These are phyloP conservation scores for Chalcosyrphus nemorum DNA, from an alignment of 2,888 invertebrate genomes.

Conservation along the genomic window DNA sequence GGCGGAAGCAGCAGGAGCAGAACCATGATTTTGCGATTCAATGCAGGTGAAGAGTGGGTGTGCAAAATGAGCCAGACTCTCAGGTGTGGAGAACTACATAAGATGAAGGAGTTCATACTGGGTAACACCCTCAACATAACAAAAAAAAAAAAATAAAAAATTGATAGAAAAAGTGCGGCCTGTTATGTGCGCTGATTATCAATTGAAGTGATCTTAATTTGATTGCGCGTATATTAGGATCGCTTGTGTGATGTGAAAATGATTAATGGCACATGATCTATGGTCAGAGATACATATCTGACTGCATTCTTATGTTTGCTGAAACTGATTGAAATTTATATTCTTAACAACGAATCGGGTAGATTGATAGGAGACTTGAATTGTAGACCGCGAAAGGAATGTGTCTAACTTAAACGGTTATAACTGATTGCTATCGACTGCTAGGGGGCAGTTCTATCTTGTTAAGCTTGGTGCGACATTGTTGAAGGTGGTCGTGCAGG, in stretches of 20 bases:
- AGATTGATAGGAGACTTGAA: not conserved
- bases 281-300: slow-evolving; percentile 35
- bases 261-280: slow-evolving; percentile 66
- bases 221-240: slow-evolving; percentile 62
- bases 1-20: slow-evolving; percentile 56
- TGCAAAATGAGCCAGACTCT: slow-evolving; percentile 48
- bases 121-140: slow-evolving; percentile 58
- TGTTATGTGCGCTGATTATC: slow-evolving; percentile 64
- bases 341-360: slow-evolving; percentile 26
- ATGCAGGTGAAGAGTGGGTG: slow-evolving; percentile 68
- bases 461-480: no score
- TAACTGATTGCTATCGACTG: no score
- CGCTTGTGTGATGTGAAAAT: slow-evolving; percentile 66
- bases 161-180: slow-evolving; percentile 22
- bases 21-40: slow-evolving; percentile 50
- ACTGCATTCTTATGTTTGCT: slow-evolving; percentile 25
- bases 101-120: slow-evolving; percentile 43
- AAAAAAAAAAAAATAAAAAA: no score
- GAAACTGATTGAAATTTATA: slow-evolving; percentile 20
- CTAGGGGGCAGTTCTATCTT: no score
- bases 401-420: no score
- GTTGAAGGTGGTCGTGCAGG: no score
- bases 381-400: no score
- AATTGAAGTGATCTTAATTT: slow-evolving; percentile 71
- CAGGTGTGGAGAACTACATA: slow-evolving; percentile 29